Evolutionary conservation across 2,797 vertebrate species (phyloP).

Genomic region (Ambastaia sidthimunki): DNA sequence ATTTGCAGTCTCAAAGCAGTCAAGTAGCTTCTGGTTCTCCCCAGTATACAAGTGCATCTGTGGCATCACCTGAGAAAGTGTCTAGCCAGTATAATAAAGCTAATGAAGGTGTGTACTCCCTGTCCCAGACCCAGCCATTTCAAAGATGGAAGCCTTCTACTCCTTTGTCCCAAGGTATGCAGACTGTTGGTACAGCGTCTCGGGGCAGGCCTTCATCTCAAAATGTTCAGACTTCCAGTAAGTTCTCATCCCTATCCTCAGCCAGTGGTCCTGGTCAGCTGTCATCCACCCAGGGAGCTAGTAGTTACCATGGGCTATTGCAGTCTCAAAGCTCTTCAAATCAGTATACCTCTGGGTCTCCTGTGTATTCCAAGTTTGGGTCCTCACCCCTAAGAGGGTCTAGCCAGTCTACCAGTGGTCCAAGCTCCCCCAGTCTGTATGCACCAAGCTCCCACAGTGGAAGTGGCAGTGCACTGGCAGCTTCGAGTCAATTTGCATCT

Average conservation of each 20-base stretch:
- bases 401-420: background rate
- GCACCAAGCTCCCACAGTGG: background rate
- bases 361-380: background rate
- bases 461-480: background rate
- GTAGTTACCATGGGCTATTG: background rate
- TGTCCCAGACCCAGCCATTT: background rate
- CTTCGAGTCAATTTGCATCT: background rate
- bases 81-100: background rate
- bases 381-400: background rate
- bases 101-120: background rate
- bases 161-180: background rate
- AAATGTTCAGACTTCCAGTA: background rate
- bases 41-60: too few relatives aligned
- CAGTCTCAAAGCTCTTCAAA: background rate
- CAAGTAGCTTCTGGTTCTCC: background rate
- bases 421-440: background rate
- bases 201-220: background rate
- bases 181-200: background rate
- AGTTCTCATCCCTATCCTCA: background rate
- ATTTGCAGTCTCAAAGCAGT: background rate
- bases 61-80: background rate
- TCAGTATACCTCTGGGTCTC: background rate
- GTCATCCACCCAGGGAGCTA: too few relatives aligned
- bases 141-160: background rate
- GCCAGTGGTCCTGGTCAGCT: background rate